Conservation (phyloP, 23 tunicate species). For the Halocynthia roretzi region DNA sequence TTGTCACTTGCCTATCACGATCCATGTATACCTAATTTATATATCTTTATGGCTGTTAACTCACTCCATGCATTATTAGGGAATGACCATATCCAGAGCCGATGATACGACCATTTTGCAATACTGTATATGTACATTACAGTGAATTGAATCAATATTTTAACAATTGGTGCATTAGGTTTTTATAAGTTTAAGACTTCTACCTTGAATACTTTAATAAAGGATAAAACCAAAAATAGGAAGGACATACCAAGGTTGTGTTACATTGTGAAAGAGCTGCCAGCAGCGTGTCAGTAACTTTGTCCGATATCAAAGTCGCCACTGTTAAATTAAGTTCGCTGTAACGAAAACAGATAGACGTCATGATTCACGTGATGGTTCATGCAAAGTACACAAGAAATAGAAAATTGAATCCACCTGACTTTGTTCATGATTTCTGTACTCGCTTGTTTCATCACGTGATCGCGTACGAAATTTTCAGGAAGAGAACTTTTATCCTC, state of each 20-base stretch:
- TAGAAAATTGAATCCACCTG: constrained; percentile 27
- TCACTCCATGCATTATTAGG: too few species aligned
- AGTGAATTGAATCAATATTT: too few species aligned
- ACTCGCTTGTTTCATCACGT: constrained; percentile 40
- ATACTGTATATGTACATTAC: too few species aligned
- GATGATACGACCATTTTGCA: too few species aligned
- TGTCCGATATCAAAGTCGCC: constrained; percentile 80
- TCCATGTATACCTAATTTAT: too few species aligned
- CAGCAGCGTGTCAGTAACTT: constrained; percentile 66
- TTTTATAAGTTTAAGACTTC: too few species aligned
- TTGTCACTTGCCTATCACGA: too few species aligned
- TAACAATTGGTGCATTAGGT: too few species aligned
- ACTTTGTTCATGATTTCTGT: constrained; percentile 67
- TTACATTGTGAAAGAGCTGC: constrained; percentile 83
- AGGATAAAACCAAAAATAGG: too few species aligned
- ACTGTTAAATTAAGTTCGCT: constrained; percentile 74
- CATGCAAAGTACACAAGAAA: neutral
- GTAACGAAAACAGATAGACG: neutral
- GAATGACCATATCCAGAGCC: too few species aligned
- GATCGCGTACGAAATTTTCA: constrained; percentile 27
- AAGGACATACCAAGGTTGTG: constrained; percentile 46
- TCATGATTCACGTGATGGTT: neutral
- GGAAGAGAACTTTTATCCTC: constrained; percentile 36
- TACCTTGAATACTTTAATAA: too few species aligned
- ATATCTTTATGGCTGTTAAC: too few species aligned